Conservation (phyloP, 2,888 invertebrate genomes). For the Eupelmus urozonus region DNA sequence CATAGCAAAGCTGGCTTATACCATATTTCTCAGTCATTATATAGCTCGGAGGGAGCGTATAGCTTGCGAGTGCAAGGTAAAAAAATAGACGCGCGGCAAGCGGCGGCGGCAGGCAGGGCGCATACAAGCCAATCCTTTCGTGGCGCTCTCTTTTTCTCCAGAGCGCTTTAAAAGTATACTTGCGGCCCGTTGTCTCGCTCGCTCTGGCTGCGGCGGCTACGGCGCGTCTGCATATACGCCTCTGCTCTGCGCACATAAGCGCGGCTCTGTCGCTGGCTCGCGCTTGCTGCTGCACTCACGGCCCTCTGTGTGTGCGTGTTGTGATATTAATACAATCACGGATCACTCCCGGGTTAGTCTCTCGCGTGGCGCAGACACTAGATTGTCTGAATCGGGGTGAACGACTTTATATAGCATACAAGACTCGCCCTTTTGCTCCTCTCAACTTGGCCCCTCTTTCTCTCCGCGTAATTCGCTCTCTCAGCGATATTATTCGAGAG, state of each 20-base stretch:
- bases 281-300: neutral
- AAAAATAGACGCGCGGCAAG: constrained; percentile 36
- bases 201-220: too few species aligned
- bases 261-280: constrained; percentile 21
- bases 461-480: neutral
- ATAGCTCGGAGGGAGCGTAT: constrained; percentile 57
- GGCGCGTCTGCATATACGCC: neutral
- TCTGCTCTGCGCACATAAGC: neutral
- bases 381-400: constrained; percentile 78
- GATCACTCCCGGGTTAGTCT: constrained; percentile 76
- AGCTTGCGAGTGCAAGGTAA: constrained; percentile 5
- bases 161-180: constrained; percentile 50
- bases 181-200: constrained; percentile 41
- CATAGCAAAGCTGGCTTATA: constrained; percentile 41
- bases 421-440: constrained; percentile 43
- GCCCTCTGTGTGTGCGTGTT: constrained; percentile 66
- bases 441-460: neutral
- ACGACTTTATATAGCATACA: constrained; percentile 76
- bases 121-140: constrained; percentile 23
- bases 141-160: constrained; percentile 14
- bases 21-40: constrained; percentile 57
- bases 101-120: neutral
- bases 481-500: neutral
- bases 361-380: constrained; percentile 75
- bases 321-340: constrained; percentile 78